Evolutionary conservation across 1,140 invertebrate genomes (phyloP).

Genomic region (Drosophila nigrodunni): DNA sequence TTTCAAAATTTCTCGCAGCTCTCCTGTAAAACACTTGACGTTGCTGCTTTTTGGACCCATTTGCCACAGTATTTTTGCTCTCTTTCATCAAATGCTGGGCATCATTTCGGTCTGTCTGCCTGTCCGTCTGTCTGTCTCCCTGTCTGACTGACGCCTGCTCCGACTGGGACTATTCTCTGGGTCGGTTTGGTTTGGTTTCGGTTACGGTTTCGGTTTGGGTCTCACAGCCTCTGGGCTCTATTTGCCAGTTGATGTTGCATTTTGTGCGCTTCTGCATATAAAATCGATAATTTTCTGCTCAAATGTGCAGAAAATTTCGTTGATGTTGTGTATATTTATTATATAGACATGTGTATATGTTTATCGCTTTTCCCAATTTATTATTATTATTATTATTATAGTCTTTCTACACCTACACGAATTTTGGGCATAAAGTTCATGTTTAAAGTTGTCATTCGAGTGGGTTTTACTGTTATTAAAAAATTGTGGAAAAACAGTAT

Average conservation of each 20-base stretch:
- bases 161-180: neutral
- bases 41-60: conserved; percentile 14
- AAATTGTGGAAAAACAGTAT: too few relatives aligned
- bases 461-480: too few relatives aligned
- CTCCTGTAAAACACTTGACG: conserved; percentile 29
- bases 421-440: conserved; percentile 6
- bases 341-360: conserved; percentile 5
- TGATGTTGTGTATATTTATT: conserved; percentile 56
- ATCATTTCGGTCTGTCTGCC: conserved; percentile 36
- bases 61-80: conserved; percentile 18
- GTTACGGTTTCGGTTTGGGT: conserved; percentile 11
- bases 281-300: conserved; percentile 83
- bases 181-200: neutral
- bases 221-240: conserved; percentile 52
- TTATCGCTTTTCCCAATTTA: neutral
- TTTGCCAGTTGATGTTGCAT: conserved; percentile 74
- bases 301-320: conserved; percentile 82
- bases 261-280: conserved; percentile 64
- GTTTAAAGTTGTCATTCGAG: neutral
- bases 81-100: conserved; percentile 39
- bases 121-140: neutral
- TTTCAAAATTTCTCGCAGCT: neutral
- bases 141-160: neutral
- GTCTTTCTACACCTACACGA: conserved; percentile 3
- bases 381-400: conserved; percentile 9